Conservation (phyloP, 2,797 vertebrate species). For the Limnodromus scolopaceus region DNA sequence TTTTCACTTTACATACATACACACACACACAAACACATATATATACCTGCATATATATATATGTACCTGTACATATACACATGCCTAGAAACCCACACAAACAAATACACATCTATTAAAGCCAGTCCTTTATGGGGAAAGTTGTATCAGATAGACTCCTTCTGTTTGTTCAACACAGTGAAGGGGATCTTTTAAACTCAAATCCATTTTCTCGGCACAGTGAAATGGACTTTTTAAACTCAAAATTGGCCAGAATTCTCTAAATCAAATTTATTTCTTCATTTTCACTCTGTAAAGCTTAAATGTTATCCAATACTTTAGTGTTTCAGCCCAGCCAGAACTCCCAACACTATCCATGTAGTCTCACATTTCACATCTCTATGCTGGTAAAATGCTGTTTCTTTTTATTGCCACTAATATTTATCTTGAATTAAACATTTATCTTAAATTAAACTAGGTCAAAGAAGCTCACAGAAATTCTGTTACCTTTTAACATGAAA, state of each 20-base stretch:
- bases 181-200: background rate
- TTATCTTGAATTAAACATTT: background rate
- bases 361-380: background rate
- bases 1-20: background rate
- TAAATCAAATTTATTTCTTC: background rate
- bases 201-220: background rate
- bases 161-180: background rate
- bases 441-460: background rate
- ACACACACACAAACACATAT: no score
- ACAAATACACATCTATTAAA: background rate
- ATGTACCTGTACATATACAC: no score
- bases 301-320: background rate
- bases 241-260: background rate
- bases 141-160: background rate
- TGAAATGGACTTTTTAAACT: background rate
- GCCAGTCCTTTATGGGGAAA: background rate
- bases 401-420: background rate
- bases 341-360: background rate
- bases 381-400: background rate
- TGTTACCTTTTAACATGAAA: background rate
- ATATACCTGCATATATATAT: background rate
- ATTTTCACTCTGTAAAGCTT: background rate
- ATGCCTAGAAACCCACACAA: background rate
- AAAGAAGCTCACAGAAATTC: background rate
- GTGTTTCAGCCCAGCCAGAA: background rate